Conservation (phyloP, 2,113 vertebrate species). For the Marmota monax region DNA sequence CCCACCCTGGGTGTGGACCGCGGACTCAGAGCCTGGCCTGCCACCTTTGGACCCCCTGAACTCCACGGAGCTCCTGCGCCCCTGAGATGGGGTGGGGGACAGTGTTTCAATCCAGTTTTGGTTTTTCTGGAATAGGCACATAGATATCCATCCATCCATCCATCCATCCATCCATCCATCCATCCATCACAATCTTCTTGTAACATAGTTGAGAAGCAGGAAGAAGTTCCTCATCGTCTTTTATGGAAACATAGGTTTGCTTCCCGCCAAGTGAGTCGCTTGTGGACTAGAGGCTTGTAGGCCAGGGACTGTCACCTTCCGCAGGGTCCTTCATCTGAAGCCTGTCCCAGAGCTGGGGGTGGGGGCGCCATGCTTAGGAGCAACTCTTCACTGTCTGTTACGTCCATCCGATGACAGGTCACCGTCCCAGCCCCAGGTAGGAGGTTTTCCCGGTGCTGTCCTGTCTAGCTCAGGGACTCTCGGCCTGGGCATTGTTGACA, state of each 20-base stretch:
- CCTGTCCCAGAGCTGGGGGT: accelerated
- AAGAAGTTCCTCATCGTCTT: background rate
- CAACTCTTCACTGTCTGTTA: accelerated
- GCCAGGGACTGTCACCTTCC: background rate
- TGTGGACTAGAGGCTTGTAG: background rate
- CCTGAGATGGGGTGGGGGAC: accelerated
- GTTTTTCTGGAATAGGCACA: background rate
- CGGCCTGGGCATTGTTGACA: accelerated
- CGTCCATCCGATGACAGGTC: accelerated
- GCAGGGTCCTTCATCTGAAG: background rate
- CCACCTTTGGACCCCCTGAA: background rate
- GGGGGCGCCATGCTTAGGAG: background rate
- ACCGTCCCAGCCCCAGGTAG: background rate
- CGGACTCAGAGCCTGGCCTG: no score
- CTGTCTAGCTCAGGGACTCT: accelerated
- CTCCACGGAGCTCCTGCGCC: background rate
- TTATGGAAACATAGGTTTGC: background rate
- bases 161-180: no score
- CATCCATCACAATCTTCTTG: background rate
- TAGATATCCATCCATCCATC: no score
- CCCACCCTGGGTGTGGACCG: accelerated
- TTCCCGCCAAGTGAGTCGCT: background rate
- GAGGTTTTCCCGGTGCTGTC: background rate
- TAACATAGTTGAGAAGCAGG: background rate
- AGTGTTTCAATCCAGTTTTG: background rate